Evolutionary conservation across 2,113 vertebrate species (phyloP).

Genomic region (Gallinago media): DNA sequence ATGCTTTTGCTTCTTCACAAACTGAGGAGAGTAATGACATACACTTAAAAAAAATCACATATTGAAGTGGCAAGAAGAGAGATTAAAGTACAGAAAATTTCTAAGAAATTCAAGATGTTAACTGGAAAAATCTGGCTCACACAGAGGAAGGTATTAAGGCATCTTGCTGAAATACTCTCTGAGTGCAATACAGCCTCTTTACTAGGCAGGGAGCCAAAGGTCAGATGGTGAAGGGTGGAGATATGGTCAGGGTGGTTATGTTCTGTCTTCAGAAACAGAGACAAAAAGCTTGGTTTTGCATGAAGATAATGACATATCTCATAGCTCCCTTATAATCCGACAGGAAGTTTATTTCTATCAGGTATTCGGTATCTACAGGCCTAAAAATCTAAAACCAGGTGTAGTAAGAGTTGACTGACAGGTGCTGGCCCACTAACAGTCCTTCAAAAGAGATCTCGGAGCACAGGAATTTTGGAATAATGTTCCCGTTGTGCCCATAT

Average conservation of each 20-base stretch:
- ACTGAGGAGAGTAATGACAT: neutral
- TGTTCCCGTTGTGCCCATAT: neutral
- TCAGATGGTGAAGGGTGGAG: neutral
- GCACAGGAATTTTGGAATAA: neutral
- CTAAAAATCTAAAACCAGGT: neutral
- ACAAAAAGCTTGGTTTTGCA: neutral
- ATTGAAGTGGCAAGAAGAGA: neutral
- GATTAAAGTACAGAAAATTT: neutral
- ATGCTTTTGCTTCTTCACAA: neutral
- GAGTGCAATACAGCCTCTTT: neutral
- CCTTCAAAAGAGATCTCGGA: neutral
- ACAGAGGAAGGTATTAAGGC: neutral
- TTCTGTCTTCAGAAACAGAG: neutral
- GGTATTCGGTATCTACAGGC: neutral
- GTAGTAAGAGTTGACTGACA: neutral
- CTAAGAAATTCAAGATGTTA: neutral
- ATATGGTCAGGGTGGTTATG: neutral
- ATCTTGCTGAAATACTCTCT: neutral
- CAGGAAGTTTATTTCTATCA: neutral
- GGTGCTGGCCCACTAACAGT: neutral
- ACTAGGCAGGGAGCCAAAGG: neutral
- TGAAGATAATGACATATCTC: neutral
- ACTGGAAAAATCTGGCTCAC: neutral
- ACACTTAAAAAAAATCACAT: neutral
- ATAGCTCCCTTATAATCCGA: neutral